Conservation (phyloP, 1,140 invertebrate species). For the Drosophila pachea region DNA sequence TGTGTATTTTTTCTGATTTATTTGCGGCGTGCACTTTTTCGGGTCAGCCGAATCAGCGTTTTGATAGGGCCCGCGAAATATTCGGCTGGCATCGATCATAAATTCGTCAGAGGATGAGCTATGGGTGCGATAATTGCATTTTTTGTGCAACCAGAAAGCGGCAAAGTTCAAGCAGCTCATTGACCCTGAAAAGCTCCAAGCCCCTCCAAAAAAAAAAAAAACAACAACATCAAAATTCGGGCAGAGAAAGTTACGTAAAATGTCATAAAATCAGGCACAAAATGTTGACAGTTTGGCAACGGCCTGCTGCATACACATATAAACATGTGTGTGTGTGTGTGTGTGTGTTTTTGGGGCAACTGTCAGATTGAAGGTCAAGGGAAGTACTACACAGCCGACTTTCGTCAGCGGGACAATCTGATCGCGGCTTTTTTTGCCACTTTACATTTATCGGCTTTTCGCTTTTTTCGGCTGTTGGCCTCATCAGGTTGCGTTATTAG, state of each 20-base stretch:
- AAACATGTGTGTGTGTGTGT: background rate
- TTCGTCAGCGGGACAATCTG: conserved; percentile 34
- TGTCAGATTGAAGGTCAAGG: conserved; percentile 63
- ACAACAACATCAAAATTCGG: conserved; percentile 15
- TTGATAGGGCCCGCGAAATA: conserved; percentile 25
- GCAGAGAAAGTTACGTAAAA: conserved; percentile 72
- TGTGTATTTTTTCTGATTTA: background rate
- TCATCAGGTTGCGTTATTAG: conserved; percentile 36
- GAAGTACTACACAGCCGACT: conserved; percentile 36
- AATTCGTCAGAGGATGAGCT: conserved; percentile 37
- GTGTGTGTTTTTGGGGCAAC: conserved; percentile 30
- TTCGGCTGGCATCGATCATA: conserved; percentile 30
- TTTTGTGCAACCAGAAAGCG: conserved; percentile 36
- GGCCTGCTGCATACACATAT: background rate
- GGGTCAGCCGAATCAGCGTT: conserved; percentile 31
- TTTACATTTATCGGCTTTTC: conserved; percentile 27
- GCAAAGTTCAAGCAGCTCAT: conserved; percentile 57
- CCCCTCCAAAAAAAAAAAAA: conserved; percentile 22
- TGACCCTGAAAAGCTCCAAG: conserved; percentile 57
- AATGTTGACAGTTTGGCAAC: conserved; percentile 38
- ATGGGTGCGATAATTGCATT: conserved; percentile 52
- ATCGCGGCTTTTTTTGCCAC: conserved; percentile 35
- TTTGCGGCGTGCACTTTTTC: conserved; percentile 10
- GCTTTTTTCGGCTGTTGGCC: conserved; percentile 10
- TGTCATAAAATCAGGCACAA: conserved; percentile 53